A percentile compares a stretch with the other conserved stretches of the same genome.
Evolutionary conservation across 2,797 vertebrate species (phyloP).

Genomic region (Falco rusticolus): DNA sequence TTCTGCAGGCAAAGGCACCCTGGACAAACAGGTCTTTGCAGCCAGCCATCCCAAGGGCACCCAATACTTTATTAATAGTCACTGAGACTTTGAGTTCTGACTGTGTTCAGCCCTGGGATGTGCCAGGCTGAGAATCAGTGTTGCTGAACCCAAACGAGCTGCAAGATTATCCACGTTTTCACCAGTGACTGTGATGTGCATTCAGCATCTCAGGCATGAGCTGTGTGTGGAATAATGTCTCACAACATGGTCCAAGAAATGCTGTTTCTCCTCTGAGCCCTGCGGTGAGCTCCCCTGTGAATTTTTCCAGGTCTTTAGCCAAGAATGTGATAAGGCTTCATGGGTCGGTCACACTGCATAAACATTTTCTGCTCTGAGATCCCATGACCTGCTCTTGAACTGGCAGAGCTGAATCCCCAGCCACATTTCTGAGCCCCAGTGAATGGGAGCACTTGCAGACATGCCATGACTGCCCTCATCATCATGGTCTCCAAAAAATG

Average conservation of each 20-base stretch:
- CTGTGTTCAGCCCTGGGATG: neutral
- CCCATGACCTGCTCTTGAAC: neutral
- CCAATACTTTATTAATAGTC: rapidly evolving
- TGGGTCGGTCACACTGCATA: neutral
- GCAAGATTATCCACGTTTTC: neutral
- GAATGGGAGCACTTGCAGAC: rapidly evolving
- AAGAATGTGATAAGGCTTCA: neutral
- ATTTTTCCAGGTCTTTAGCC: neutral
- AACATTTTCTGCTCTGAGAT: neutral
- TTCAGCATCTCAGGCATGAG: neutral
- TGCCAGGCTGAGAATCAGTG: rapidly evolving
- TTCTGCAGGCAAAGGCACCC: neutral
- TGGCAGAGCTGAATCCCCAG: neutral
- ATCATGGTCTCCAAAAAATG: neutral
- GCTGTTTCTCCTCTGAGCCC: neutral
- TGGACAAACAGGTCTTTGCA: neutral
- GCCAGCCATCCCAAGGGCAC: neutral
- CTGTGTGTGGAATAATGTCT: neutral
- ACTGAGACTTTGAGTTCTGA: neutral
- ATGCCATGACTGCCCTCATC: rapidly evolving
- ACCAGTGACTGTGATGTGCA: neutral
- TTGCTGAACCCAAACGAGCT: neutral
- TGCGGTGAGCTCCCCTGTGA: neutral
- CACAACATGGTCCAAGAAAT: rapidly evolving
- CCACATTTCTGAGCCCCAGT: neutral